Evolutionary conservation across 2,797 vertebrate species (phyloP), one percentile per base, ranked within the genome.

Genomic region (Rhynchotus rufescens): DNA sequence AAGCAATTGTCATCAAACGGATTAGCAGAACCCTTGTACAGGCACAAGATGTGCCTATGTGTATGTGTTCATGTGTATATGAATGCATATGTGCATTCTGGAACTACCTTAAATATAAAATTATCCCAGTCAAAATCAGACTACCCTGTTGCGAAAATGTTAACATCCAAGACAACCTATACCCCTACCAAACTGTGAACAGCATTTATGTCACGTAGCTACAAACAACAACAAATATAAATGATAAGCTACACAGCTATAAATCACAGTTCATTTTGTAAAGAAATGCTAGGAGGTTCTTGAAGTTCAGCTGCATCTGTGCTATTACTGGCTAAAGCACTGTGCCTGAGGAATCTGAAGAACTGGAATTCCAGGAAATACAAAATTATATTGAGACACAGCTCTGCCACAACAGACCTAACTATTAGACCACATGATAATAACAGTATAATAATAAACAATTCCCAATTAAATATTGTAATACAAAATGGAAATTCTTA

Each of bases 231-330:
- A 56, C 40, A 93, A 78, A 82, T 60, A 57, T 15, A 80, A 77
- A 67, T 13, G 1, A 51, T 49, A 61, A 1, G 9, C 52, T 67
- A 30, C 12, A n/a, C 25, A 65, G 23, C 76, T 42, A 47, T 87
- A 92, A 95, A 86, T 73, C 64, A 94, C 62, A 73, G 26, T 67
- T 94, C 80, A 54, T 68, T 54, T 12, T 30, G 19, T 60, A 91
- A 84, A 71, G 67, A 34, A 76, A 69, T 47, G 75, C 12, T 21
- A 81, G 61, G 56, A 75, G 23, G 36, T 73, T 87, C 56, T 72
- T 68, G 61, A 36, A 85, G 51, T 47, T 80, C 62, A 73, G 54
- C 49, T 82, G 69, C 21, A 81, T 83, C 54, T 62, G 51, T 3
- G 4, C 59, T 73, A 47, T 61, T 77, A 66, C 66, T 72, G 47